Percentiles rank a stretch among this genome's conserved stretches.
Conservation (phyloP, 2,113 vertebrate species). For the Pelodiscus sinensis region DNA sequence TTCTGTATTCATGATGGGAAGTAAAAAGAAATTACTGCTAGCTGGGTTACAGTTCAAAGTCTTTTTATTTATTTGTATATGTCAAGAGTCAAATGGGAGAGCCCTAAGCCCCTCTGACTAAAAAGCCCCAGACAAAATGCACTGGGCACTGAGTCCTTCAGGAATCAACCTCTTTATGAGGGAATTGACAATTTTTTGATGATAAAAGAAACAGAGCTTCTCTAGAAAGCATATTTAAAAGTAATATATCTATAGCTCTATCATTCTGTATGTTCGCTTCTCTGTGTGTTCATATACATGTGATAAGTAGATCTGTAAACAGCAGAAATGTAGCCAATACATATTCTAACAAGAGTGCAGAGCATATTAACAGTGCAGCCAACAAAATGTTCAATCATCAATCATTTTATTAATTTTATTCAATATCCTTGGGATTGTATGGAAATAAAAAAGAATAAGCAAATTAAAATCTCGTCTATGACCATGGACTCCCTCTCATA, state of each 20-base stretch:
- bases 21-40: background rate
- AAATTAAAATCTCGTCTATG: background rate
- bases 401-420: background rate
- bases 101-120: background rate
- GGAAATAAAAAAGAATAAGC: background rate
- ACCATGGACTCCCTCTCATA: background rate
- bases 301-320: background rate
- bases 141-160: background rate
- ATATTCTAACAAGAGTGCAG: background rate
- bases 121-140: background rate
- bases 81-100: background rate
- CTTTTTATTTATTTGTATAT: fast-evolving
- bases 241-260: background rate
- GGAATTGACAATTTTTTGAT: fast-evolving
- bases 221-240: background rate
- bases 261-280: background rate
- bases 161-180: background rate
- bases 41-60: background rate
- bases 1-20: background rate
- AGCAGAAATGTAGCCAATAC: background rate
- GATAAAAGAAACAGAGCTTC: background rate
- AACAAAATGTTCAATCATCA: background rate
- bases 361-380: background rate
- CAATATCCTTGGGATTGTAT: background rate
- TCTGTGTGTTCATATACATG: background rate